Evolutionary conservation across 2,888 invertebrate genomes (phyloP).

Genomic region (Eudemis profundana): DNA sequence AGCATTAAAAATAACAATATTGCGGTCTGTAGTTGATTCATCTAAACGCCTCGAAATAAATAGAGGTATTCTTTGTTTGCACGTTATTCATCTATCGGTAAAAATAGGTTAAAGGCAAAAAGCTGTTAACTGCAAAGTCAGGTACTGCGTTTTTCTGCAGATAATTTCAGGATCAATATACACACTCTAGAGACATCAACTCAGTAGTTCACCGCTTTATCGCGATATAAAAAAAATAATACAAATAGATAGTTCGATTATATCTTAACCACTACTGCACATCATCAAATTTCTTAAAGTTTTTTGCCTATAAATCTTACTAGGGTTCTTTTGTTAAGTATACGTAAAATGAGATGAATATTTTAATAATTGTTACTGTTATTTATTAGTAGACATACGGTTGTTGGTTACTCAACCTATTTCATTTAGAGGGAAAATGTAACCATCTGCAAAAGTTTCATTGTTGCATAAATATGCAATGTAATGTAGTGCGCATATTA

Average conservation of each 20-base stretch:
- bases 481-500: too few relatives aligned
- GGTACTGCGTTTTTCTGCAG: constrained; percentile 30
- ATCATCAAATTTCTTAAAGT: too few relatives aligned
- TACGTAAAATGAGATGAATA: constrained; percentile 7
- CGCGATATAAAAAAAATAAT: constrained; percentile 4
- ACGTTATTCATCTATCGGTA: not conserved
- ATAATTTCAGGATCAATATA: constrained; percentile 32
- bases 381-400: not conserved
- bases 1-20: too few relatives aligned
- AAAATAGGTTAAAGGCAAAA: constrained; percentile 11
- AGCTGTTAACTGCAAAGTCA: constrained; percentile 12
- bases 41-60: too few relatives aligned
- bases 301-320: constrained; percentile 22
- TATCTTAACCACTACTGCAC: constrained; percentile 21
- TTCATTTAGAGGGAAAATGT: not conserved
- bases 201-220: constrained; percentile 15
- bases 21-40: too few relatives aligned
- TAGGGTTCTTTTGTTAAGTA: constrained; percentile 8
- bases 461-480: too few relatives aligned
- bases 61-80: not conserved
- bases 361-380: not conserved
- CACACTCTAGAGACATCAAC: constrained; percentile 11
- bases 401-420: not conserved
- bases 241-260: constrained; percentile 4
- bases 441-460: too few relatives aligned